Percentiles rank a stretch among this genome's conserved stretches.
Evolutionary conservation across 2,113 vertebrate genomes (phyloP).

Genomic region (Tangachromis dhanisi): DNA sequence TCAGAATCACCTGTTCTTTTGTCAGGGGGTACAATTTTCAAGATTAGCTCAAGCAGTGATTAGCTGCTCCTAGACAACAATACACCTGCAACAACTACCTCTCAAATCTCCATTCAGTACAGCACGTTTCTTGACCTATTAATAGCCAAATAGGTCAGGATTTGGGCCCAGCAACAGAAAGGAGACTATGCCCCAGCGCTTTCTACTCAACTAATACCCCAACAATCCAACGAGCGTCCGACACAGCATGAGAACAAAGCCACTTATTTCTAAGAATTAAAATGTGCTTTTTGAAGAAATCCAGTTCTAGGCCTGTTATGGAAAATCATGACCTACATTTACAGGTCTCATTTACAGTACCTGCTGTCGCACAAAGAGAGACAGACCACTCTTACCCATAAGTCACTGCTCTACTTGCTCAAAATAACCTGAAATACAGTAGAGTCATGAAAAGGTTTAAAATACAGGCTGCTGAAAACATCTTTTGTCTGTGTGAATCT

Average conservation of each 20-base stretch:
- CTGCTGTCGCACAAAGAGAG: not conserved
- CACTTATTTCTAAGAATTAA: not conserved
- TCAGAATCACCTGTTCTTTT: not conserved
- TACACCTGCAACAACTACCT: not conserved
- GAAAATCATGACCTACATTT: conserved; percentile 22
- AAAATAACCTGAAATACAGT: conserved; percentile 30
- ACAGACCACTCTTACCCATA: not conserved
- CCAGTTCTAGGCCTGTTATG: not conserved
- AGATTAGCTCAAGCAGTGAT: not conserved
- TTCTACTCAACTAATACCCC: not conserved
- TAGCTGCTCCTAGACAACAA: conserved; percentile 20
- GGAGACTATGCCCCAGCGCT: not conserved
- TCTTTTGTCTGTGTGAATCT: not conserved
- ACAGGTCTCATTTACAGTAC: not conserved
- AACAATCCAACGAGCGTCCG: not conserved
- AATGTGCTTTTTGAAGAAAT: not conserved
- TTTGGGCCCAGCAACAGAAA: not conserved
- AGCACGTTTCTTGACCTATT: not conserved
- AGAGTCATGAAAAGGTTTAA: not conserved
- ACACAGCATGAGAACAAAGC: not conserved
- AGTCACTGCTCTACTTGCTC: conserved; percentile 9
- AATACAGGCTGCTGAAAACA: not conserved
- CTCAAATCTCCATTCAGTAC: not conserved
- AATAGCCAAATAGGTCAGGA: not conserved
- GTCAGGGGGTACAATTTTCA: not conserved